phyloP scores from a whole-genome alignment of 2,797 vertebrate genomes.

The Enteromius radiatus region DNA sequence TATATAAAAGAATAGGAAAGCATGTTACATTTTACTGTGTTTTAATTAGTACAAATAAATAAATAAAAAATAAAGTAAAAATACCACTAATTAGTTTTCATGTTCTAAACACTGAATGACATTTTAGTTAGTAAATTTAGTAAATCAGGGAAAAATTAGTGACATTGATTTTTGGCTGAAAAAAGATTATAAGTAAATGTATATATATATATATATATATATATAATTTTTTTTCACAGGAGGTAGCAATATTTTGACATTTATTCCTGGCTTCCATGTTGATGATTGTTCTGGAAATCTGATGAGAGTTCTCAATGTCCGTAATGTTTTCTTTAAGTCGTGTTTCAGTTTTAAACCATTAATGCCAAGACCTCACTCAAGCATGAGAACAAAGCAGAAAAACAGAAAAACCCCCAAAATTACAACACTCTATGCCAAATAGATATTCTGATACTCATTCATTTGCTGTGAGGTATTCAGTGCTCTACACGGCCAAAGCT shows the following conservation, averaged over 20 bases:
- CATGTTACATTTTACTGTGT: too few species aligned
- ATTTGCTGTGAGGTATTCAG: slow-evolving; percentile 5
- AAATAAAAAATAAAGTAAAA: too few species aligned
- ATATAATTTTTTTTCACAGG: too few species aligned
- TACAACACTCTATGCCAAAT: slow-evolving; percentile 6
- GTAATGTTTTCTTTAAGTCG: slow-evolving; percentile 5
- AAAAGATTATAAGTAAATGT: too few species aligned
- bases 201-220: too few species aligned
- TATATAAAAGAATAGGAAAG: too few species aligned
- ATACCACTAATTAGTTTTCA: too few species aligned
- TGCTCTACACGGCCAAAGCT: not conserved
- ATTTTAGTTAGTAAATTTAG: too few species aligned
- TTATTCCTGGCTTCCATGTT: slow-evolving; percentile 1
- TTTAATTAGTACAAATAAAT: too few species aligned
- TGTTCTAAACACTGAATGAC: too few species aligned
- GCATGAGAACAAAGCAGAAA: slow-evolving; percentile 11
- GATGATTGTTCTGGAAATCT: not conserved
- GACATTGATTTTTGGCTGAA: too few species aligned
- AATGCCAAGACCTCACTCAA: slow-evolving; percentile 6
- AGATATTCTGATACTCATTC: slow-evolving; percentile 13
- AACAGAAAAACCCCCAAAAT: not conserved
- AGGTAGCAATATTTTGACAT: not conserved
- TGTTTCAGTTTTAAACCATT: not conserved
- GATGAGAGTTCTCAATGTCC: not conserved
- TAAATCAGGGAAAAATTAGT: too few species aligned